Percentiles rank a stretch among this genome's conserved stretches.
Conservation (phyloP, 2,888 invertebrate genomes). For the Dryobotodes eremita region DNA sequence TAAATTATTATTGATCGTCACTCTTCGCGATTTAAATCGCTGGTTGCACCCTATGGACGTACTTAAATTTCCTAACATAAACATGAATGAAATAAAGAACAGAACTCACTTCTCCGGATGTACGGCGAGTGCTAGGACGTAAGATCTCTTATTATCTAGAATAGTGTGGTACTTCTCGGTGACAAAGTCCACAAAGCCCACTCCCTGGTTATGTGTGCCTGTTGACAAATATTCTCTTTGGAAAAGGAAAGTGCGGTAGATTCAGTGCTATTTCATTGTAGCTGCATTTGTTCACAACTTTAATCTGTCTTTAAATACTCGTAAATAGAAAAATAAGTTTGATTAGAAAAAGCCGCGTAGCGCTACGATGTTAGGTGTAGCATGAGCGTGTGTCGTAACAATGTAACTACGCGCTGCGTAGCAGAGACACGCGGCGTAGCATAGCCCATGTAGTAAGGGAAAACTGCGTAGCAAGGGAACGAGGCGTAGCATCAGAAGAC, state of each 20-base stretch:
- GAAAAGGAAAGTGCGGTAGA: background rate
- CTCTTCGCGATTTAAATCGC: background rate
- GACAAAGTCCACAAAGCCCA: slow-evolving; percentile 88
- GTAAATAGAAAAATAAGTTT: background rate
- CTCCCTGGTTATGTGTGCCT: slow-evolving; percentile 87
- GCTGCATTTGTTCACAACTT: background rate
- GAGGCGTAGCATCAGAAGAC: background rate
- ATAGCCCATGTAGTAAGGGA: background rate
- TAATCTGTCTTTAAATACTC: background rate
- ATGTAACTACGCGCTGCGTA: background rate
- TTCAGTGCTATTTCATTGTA: background rate
- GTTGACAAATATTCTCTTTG: slow-evolving; percentile 27
- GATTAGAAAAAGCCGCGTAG: background rate
- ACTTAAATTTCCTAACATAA: background rate
- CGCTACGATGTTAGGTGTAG: background rate
- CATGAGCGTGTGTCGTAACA: background rate
- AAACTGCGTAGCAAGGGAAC: background rate
- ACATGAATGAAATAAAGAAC: background rate
- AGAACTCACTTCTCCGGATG: slow-evolving; percentile 89
- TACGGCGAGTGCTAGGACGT: slow-evolving; percentile 83
- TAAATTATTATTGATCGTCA: background rate
- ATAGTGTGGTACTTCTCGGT: slow-evolving; percentile 84
- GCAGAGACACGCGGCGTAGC: background rate
- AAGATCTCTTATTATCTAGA: slow-evolving; percentile 81
- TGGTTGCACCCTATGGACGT: background rate